Evolutionary conservation across 2,797 vertebrate species (phyloP).

Genomic region (Channallabes apus): DNA sequence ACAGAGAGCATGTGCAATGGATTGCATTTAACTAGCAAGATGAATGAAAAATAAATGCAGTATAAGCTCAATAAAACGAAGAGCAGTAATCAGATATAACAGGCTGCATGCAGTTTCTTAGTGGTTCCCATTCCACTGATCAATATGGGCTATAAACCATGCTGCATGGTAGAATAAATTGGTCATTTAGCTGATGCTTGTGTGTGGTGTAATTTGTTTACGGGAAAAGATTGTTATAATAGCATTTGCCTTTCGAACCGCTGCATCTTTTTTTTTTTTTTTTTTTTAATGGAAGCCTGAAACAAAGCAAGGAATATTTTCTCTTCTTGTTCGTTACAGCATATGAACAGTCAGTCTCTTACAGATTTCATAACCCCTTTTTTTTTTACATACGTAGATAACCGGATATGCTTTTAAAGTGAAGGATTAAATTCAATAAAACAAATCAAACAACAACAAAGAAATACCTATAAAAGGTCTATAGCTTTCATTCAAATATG

Average conservation of each 20-base stretch:
- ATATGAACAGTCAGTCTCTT: background rate
- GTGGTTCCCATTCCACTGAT: background rate
- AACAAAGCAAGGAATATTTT: background rate
- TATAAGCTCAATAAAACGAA: background rate
- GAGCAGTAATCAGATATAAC: background rate
- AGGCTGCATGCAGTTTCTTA: background rate
- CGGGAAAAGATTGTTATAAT: background rate
- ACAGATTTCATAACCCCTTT: background rate
- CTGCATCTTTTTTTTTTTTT: background rate
- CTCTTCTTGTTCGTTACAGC: background rate
- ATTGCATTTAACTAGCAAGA: background rate
- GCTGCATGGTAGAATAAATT: slow-evolving; percentile 6
- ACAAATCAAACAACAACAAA: too few relatives aligned
- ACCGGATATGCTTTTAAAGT: background rate
- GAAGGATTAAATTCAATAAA: slow-evolving; percentile 23
- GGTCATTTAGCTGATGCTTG: background rate
- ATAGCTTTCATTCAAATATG: slow-evolving; percentile 36
- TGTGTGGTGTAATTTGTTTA: background rate
- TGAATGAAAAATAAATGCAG: background rate
- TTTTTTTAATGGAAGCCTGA: too few relatives aligned
- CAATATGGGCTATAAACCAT: background rate
- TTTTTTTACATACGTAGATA: background rate
- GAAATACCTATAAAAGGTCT: slow-evolving; percentile 43
- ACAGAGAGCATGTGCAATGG: background rate
- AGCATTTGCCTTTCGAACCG: background rate